Conservation (phyloP, 2,797 vertebrate genomes). For the Hoplostethus mediterraneus region DNA sequence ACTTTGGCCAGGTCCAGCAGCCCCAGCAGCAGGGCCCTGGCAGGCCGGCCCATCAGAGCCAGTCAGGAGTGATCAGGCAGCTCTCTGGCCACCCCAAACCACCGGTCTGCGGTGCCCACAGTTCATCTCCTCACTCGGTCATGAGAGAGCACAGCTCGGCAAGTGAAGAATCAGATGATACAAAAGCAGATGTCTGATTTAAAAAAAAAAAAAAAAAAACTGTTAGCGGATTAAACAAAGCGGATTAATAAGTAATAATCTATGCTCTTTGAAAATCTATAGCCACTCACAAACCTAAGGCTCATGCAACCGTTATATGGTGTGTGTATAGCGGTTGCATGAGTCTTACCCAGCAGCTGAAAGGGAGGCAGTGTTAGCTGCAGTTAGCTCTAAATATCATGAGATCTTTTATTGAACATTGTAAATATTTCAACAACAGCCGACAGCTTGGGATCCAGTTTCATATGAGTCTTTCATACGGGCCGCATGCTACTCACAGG, state of each 20-base stretch:
- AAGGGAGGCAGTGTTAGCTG: slow-evolving; percentile 16
- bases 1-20: slow-evolving; percentile 73
- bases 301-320: too few species aligned
- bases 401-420: slow-evolving; percentile 4
- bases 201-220: too few species aligned
- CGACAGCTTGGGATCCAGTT: not conserved
- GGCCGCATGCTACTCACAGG: too few species aligned
- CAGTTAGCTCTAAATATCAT: slow-evolving; percentile 7
- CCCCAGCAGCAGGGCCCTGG: slow-evolving; percentile 69
- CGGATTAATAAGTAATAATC: not conserved
- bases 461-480: not conserved
- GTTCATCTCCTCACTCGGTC: slow-evolving; percentile 74
- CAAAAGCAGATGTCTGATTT: too few species aligned
- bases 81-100: slow-evolving; percentile 73
- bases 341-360: not conserved
- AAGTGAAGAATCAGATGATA: too few species aligned
- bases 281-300: too few species aligned
- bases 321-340: too few species aligned
- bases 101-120: slow-evolving; percentile 67
- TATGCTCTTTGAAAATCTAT: not conserved
- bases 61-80: slow-evolving; percentile 75
- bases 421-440: not conserved
- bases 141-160: slow-evolving; percentile 77
- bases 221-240: not conserved
- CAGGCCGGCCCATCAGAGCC: slow-evolving; percentile 62